A percentile compares a stretch with the other conserved stretches of the same genome.
These are phyloP conservation scores for Gonocerus acuteangulatus DNA, from an alignment of 2,888 invertebrate genomes.

Conservation along the genomic window DNA sequence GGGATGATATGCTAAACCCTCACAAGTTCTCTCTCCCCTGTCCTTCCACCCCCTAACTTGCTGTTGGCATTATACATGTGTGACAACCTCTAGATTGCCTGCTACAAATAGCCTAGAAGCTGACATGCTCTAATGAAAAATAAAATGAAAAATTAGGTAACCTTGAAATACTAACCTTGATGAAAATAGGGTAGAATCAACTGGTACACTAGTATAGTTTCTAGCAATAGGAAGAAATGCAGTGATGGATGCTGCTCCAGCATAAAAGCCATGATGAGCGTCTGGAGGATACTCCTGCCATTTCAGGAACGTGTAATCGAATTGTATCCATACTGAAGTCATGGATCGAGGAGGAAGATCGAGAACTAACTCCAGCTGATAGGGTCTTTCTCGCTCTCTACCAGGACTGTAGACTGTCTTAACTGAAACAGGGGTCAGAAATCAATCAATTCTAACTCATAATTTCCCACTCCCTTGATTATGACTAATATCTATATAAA, in stretches of 20 bases:
- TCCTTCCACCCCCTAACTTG: too few relatives aligned
- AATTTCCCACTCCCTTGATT: too few relatives aligned
- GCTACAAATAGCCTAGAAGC: too few relatives aligned
- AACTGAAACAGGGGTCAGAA: conserved; percentile 42
- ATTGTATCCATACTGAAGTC: conserved; percentile 75
- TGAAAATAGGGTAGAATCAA: conserved; percentile 49
- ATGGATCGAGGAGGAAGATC: conserved; percentile 70
- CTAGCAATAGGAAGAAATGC: conserved; percentile 67
- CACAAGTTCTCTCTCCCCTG: too few relatives aligned
- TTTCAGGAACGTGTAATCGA: conserved; percentile 92
- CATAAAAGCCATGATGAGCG: conserved; percentile 96
- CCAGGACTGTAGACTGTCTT: conserved; percentile 60
- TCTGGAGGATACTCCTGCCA: conserved; percentile 99
- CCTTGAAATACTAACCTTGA: too few relatives aligned
- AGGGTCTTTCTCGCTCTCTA: conserved; percentile 70
- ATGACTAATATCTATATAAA: too few relatives aligned
- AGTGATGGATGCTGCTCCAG: conserved; percentile 79
- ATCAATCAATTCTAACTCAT: too few relatives aligned
- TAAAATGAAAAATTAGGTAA: too few relatives aligned
- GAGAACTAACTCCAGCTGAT: conserved; percentile 79
- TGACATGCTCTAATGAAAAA: too few relatives aligned
- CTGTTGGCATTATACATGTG: too few relatives aligned
- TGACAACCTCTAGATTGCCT: too few relatives aligned
- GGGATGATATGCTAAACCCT: too few relatives aligned
- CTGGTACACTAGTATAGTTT: conserved; percentile 69